These are phyloP conservation scores for Alligator sinensis DNA, from an alignment of 2,113 vertebrate species.

Conservation along the genomic window DNA sequence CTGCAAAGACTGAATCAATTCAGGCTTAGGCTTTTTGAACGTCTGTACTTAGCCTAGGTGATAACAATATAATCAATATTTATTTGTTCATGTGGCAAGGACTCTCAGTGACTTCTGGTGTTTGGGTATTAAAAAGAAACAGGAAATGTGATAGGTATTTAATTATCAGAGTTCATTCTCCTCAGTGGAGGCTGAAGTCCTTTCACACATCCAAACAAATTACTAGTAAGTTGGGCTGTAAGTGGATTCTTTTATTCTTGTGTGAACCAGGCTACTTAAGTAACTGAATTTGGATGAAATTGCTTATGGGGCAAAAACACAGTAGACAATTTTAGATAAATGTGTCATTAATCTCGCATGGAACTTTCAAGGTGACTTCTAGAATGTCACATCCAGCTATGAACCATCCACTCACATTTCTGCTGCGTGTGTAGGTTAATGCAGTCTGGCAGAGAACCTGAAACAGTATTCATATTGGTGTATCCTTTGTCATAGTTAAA, in stretches of 20 bases:
- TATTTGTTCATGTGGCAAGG: not conserved
- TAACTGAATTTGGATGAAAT: not conserved
- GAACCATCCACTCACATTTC: not conserved
- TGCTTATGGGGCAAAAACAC: not conserved
- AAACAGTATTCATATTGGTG: not conserved
- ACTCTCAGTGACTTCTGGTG: not conserved
- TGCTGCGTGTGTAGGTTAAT: not conserved
- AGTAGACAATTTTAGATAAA: not conserved
- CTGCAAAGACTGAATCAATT: too few species aligned
- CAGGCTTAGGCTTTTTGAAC: not conserved
- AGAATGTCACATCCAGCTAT: not conserved
- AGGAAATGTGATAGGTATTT: not conserved
- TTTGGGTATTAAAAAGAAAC: not conserved
- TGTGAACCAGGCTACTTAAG: not conserved
- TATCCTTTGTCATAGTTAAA: not conserved
- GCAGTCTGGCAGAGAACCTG: not conserved
- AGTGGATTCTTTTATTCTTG: not conserved
- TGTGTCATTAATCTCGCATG: not conserved
- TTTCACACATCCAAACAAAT: not conserved
- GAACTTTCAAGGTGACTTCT: slow-evolving; percentile 13
- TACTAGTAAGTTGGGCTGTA: not conserved
- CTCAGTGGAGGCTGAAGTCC: too few species aligned
- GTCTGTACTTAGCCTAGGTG: not conserved
- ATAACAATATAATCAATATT: not conserved
- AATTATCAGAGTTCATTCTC: not conserved